A percentile compares a stretch with the other conserved stretches of the same genome.
Evolutionary conservation across 2,797 vertebrate genomes (phyloP).

Genomic region (Rhynchotus rufescens): DNA sequence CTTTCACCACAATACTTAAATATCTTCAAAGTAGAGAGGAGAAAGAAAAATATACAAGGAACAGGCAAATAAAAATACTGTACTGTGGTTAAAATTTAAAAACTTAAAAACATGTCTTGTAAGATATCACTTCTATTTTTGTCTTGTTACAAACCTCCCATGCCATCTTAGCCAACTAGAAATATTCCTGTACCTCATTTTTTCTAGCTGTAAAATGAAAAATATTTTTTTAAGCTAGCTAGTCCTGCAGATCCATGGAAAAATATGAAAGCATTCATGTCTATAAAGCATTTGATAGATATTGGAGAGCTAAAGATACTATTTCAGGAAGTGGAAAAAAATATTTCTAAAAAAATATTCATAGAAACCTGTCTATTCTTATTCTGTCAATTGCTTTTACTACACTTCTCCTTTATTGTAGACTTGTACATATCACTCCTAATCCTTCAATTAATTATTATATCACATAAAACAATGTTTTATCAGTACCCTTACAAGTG

Average conservation of each 20-base stretch:
- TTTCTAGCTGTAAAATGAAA: neutral
- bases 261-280: neutral
- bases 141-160: neutral
- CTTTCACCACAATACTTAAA: conserved; percentile 20
- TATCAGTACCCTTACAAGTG: neutral
- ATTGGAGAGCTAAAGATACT: neutral
- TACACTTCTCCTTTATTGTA: neutral
- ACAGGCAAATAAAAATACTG: neutral
- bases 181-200: neutral
- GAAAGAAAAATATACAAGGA: neutral
- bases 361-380: neutral
- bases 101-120: neutral
- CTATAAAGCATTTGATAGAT: neutral
- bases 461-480: neutral
- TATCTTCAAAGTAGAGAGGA: conserved; percentile 2
- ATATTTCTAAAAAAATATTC: neutral
- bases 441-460: neutral
- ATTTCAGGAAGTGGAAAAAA: neutral
- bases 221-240: neutral
- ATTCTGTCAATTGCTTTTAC: neutral
- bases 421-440: neutral
- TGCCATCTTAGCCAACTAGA: neutral
- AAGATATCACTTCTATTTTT: neutral
- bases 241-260: neutral
- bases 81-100: neutral